phyloP scores from a whole-genome alignment of 2,888 invertebrate genomes.

The Lapara coniferarum region DNA sequence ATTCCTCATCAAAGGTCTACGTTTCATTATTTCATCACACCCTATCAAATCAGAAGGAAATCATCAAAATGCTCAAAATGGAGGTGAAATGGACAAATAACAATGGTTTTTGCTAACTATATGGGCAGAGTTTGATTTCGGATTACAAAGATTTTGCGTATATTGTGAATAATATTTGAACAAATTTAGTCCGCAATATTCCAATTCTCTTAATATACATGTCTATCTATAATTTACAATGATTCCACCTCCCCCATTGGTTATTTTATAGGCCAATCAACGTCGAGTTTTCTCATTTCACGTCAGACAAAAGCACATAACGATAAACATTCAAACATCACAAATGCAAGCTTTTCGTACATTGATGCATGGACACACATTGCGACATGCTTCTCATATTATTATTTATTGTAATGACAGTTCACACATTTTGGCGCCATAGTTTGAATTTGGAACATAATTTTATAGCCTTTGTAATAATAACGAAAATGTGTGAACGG shows the following conservation, averaged over 20 bases:
- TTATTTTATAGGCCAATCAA: background rate
- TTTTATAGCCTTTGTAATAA: too few relatives aligned
- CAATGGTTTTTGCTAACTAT: slow-evolving; percentile 1
- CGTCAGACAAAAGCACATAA: slow-evolving; percentile 38
- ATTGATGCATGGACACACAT: slow-evolving; percentile 53
- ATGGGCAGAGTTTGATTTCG: background rate
- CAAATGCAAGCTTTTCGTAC: slow-evolving; percentile 56
- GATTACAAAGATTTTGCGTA: too few relatives aligned
- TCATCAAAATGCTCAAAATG: background rate
- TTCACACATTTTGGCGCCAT: slow-evolving; percentile 13
- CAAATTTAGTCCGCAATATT: background rate
- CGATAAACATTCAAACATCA: slow-evolving; percentile 60
- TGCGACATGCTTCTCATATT: slow-evolving; percentile 53
- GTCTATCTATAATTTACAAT: background rate
- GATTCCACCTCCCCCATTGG: background rate
- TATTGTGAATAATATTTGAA: background rate
- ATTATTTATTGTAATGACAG: background rate
- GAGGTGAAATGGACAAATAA: background rate
- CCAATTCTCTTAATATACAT: too few relatives aligned
- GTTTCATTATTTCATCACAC: background rate
- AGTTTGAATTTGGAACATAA: background rate
- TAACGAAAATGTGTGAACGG: slow-evolving; percentile 10
- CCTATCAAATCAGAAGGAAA: background rate
- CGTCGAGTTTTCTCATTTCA: slow-evolving; percentile 15
- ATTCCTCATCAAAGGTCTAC: background rate